phyloP scores from a whole-genome alignment of 2,888 invertebrate genomes.

The Neoascia interrupta region DNA sequence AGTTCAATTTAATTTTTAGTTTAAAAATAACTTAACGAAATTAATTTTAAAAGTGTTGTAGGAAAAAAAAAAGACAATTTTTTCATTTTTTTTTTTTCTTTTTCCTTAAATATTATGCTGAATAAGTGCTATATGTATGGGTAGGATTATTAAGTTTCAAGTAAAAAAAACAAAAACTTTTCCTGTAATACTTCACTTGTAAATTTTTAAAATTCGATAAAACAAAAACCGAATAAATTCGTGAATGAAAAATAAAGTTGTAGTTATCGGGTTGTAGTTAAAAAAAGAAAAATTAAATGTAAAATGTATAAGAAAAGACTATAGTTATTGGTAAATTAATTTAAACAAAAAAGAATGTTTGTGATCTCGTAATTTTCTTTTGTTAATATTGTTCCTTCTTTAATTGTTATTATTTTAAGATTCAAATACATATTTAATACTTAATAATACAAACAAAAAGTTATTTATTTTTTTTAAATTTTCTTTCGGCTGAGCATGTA shows the following conservation, averaged over 20 bases:
- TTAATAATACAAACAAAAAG: conserved; percentile 1
- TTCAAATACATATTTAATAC: conserved; percentile 19
- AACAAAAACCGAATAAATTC: conserved; percentile 23
- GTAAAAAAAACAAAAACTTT: too few species aligned
- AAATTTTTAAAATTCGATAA: conserved; percentile 27
- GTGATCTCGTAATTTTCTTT: conserved; percentile 56
- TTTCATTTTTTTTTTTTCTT: conserved; percentile 7
- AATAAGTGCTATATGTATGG: conserved; percentile 49
- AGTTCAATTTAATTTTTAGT: conserved; percentile 24
- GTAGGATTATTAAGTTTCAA: conserved; percentile 37
- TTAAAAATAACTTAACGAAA: conserved; percentile 17
- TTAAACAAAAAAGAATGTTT: conserved; percentile 12
- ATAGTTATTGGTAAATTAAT: conserved; percentile 44
- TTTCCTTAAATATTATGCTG: conserved; percentile 19
- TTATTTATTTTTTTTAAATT: conserved; percentile 11
- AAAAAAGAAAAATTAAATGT: conserved; percentile 19
- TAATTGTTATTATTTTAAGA: conserved; percentile 35
- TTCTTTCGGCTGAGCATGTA: conserved; percentile 49
- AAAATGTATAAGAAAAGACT: conserved; percentile 39
- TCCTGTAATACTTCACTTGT: conserved; percentile 31
- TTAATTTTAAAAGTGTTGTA: too few species aligned
- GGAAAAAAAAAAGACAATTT: conserved; percentile 24
- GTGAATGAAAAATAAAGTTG: conserved; percentile 12
- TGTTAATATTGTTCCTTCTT: conserved; percentile 13
- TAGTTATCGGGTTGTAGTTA: too few species aligned